Conservation (phyloP, 2,113 vertebrate species). For the Dasyurus viverrinus region DNA sequence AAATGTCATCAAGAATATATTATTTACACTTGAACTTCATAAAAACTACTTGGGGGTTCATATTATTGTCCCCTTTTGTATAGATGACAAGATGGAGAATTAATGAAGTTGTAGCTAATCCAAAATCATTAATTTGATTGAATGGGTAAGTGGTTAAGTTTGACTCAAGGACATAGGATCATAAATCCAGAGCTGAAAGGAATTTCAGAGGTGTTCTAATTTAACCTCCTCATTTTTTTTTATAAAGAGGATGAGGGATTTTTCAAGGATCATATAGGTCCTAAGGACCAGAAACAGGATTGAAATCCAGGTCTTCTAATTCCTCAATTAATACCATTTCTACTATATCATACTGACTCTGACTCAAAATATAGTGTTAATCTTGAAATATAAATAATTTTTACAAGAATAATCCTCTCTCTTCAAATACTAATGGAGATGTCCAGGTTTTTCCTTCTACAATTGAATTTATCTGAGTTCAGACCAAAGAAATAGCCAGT, state of each 20-base stretch:
- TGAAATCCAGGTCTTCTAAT: background rate
- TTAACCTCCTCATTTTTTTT: background rate
- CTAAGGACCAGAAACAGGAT: background rate
- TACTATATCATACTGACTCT: background rate
- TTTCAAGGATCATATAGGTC: background rate
- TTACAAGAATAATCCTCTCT: background rate
- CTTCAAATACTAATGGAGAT: background rate
- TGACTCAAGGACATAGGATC: background rate
- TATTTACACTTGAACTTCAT: background rate
- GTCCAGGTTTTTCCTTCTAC: background rate
- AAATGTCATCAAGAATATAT: background rate
- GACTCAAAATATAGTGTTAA: background rate
- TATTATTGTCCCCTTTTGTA: background rate
- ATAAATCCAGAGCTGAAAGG: background rate
- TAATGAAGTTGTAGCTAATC: background rate
- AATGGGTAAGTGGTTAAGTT: background rate
- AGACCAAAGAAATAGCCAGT: constrained; percentile 9
- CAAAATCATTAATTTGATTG: background rate
- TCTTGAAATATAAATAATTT: background rate
- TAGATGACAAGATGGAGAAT: background rate
- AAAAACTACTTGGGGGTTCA: background rate
- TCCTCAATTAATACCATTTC: background rate
- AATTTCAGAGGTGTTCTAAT: background rate
- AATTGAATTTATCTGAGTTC: constrained; percentile 9
- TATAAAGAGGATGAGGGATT: background rate